Evolutionary conservation across 2,113 vertebrate species (phyloP).

Genomic region (Progne subis): DNA sequence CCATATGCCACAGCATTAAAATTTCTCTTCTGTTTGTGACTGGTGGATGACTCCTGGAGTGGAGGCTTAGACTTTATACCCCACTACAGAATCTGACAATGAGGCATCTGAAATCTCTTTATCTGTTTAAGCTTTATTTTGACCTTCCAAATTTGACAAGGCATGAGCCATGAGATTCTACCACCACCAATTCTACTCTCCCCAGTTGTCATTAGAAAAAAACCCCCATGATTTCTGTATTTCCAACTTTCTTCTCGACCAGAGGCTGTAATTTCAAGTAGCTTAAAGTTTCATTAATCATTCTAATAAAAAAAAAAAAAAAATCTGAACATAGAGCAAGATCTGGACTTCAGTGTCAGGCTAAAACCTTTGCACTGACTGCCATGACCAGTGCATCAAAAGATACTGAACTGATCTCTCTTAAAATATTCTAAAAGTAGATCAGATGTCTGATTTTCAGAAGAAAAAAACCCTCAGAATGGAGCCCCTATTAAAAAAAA

Average conservation of each 20-base stretch:
- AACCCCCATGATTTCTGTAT: background rate
- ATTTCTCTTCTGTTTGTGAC: background rate
- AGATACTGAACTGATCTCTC: background rate
- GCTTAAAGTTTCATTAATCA: background rate
- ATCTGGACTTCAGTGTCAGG: background rate
- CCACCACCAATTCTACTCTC: background rate
- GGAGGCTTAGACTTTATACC: background rate
- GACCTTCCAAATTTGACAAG: background rate
- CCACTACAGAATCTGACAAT: background rate
- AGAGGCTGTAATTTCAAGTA: background rate
- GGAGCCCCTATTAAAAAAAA: background rate
- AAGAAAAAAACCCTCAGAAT: background rate
- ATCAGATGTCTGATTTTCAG: background rate
- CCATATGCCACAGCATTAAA: background rate
- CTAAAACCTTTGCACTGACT: background rate
- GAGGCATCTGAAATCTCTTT: background rate
- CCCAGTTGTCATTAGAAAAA: background rate
- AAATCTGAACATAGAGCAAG: background rate
- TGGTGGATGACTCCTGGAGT: background rate
- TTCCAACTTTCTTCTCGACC: background rate
- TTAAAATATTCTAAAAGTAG: background rate
- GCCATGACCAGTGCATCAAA: background rate
- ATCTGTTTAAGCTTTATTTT: background rate
- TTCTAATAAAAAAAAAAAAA: background rate
- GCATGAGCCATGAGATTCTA: background rate